A percentile compares a stretch with the other conserved stretches of the same genome.
Conservation (phyloP, 2,113 vertebrate genomes). For the Eolophus roseicapilla region DNA sequence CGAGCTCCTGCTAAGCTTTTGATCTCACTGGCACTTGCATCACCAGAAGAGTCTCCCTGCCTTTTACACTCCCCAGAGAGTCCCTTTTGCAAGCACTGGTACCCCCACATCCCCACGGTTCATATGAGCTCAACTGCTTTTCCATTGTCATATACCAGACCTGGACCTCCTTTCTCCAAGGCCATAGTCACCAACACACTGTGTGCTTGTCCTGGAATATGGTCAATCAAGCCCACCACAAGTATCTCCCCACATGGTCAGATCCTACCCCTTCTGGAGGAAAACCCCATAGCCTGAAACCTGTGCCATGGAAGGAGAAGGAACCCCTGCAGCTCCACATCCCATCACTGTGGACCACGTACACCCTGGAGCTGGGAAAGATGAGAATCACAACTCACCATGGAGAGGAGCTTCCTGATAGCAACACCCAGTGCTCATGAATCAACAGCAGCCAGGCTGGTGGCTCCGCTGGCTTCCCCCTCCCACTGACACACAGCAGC, state of each 20-base stretch:
- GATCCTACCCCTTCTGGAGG: background rate
- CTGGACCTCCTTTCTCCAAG: background rate
- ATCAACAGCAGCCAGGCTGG: background rate
- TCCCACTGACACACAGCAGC: conserved; percentile 9
- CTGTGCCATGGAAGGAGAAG: background rate
- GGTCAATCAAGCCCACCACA: background rate
- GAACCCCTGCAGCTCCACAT: background rate
- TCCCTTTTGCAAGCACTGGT: background rate
- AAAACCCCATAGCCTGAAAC: background rate
- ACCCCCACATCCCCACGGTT: background rate
- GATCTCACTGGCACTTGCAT: background rate
- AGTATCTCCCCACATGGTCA: background rate
- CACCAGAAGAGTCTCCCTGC: background rate
- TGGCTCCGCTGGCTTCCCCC: background rate
- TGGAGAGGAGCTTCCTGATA: background rate
- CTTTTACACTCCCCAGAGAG: background rate
- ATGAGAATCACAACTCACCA: background rate
- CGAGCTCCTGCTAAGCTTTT: background rate
- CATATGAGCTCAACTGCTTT: background rate
- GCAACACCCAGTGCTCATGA: background rate
- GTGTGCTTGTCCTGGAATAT: rapidly evolving
- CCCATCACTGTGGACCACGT: background rate
- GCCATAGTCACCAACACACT: background rate
- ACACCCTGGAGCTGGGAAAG: background rate
- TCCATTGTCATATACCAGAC: too few relatives aligned